phyloP scores from a whole-genome alignment of 37 sponge, comb jelly and placozoan genomes.

The Eunapius fragilis region DNA sequence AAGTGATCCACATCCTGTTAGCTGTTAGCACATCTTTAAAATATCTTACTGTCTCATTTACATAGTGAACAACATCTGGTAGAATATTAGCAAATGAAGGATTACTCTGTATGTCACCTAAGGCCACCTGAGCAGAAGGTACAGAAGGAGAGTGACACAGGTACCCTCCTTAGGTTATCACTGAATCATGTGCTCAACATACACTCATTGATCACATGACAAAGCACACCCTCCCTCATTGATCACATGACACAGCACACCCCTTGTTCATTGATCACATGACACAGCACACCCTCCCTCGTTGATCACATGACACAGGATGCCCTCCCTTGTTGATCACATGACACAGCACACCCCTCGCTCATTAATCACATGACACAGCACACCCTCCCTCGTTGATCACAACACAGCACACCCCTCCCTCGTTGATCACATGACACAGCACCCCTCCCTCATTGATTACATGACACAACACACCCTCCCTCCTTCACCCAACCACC shows the following conservation, averaged over 20 bases:
- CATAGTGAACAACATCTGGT: conserved; percentile 60
- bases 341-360: no score
- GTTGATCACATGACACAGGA: background rate
- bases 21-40: no score
- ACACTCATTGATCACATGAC: no score
- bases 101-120: conserved; percentile 61
- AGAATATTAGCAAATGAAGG: conserved; percentile 49
- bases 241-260: no score
- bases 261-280: background rate
- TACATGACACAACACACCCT: background rate
- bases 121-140: conserved; percentile 45
- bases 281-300: background rate
- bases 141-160: background rate
- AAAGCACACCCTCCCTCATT: no score
- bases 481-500: background rate
- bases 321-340: background rate
- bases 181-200: background rate
- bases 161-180: no score
- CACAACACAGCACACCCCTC: background rate
- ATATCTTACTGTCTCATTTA: conserved; percentile 48
- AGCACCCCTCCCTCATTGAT: background rate
- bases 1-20: no score
- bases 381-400: no score
- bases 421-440: background rate
- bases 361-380: no score